These are phyloP conservation scores for Pristis pectinata DNA, from an alignment of 2,797 vertebrate genomes.

Conservation along the genomic window DNA sequence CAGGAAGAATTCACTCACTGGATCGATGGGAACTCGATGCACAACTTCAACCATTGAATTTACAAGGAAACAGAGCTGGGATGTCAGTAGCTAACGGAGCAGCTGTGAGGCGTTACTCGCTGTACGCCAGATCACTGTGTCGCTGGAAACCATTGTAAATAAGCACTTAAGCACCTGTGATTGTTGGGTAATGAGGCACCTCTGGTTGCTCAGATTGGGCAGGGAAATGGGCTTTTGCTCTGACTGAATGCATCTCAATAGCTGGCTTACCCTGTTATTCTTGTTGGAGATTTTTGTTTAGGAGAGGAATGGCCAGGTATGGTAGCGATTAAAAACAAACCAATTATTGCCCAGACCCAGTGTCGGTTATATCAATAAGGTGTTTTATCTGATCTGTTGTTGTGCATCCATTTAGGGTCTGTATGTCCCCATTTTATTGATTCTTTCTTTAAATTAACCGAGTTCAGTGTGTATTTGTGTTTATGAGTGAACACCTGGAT, in stretches of 20 bases:
- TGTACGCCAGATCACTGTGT: background rate
- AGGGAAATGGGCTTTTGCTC: too few relatives aligned
- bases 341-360: background rate
- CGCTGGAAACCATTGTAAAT: background rate
- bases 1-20: background rate
- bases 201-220: too few relatives aligned
- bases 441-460: background rate
- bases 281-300: background rate
- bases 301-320: too few relatives aligned
- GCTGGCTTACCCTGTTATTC: background rate
- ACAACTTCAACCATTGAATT: background rate
- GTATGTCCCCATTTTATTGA: background rate
- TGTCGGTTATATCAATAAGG: background rate
- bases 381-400: background rate
- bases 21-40: background rate
- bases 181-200: too few relatives aligned
- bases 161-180: background rate
- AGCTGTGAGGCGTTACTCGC: background rate
- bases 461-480: background rate
- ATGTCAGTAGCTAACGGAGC: background rate
- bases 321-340: background rate
- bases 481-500: background rate
- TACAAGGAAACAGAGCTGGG: background rate
- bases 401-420: background rate
- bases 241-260: background rate